phyloP scores from a whole-genome alignment of 2,113 vertebrate genomes.

The Syngnathus floridae region DNA sequence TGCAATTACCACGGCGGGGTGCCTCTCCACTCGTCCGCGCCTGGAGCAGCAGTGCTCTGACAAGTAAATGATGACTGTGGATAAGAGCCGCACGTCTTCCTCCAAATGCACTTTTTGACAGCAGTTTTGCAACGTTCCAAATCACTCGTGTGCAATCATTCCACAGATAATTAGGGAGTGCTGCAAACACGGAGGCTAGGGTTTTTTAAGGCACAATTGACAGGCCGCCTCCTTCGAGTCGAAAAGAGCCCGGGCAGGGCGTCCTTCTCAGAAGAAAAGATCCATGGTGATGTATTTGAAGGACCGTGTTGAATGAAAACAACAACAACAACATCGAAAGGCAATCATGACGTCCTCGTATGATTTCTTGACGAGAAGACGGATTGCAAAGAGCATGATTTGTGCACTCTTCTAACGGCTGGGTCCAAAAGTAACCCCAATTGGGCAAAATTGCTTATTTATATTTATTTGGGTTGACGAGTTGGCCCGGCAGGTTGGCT shows the following conservation, averaged over 20 bases:
- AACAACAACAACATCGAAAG: neutral
- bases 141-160: conserved; percentile 65
- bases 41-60: conserved; percentile 62
- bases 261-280: no score
- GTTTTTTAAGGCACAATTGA: neutral
- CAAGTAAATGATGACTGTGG: conserved; percentile 72
- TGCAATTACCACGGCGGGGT: conserved; percentile 36
- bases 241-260: conserved; percentile 9
- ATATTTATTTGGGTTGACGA: no score
- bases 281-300: conserved; percentile 41
- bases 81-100: conserved; percentile 56
- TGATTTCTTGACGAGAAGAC: no score
- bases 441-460: no score
- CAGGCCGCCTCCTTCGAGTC: conserved; percentile 54
- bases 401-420: no score
- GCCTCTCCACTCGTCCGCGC: conserved; percentile 46
- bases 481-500: no score
- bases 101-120: conserved; percentile 64
- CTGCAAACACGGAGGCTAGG: conserved; percentile 47
- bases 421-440: no score
- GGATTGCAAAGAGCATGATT: no score
- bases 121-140: conserved; percentile 55
- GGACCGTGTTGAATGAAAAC: conserved; percentile 39
- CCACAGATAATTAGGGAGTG: conserved; percentile 63
- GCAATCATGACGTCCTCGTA: neutral